Evolutionary conservation across 2,888 invertebrate genomes (phyloP).

Genomic region (Andrena haemorrhoa): DNA sequence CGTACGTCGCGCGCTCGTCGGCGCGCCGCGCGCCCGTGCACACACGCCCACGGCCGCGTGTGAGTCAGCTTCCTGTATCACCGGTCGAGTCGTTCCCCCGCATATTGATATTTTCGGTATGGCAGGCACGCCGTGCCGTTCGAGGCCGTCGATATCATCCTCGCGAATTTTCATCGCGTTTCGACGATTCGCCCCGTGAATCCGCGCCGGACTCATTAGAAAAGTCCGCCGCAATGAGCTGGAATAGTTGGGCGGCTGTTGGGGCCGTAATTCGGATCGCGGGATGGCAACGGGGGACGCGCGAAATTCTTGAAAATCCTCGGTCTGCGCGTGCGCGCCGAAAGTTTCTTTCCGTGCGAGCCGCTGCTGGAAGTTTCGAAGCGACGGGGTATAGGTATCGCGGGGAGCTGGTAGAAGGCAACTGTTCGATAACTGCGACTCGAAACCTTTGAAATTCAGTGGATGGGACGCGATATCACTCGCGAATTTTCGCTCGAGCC

Average conservation of each 20-base stretch:
- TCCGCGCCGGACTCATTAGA: too few species aligned
- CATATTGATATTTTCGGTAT: conserved; percentile 74
- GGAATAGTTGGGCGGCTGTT: not conserved
- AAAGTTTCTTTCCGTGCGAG: not conserved
- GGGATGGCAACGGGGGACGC: conserved; percentile 17
- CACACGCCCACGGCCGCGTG: conserved; percentile 40
- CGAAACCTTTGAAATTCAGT: too few species aligned
- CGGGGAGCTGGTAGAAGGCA: too few species aligned
- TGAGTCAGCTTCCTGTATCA: conserved; percentile 76
- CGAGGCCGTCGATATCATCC: not conserved
- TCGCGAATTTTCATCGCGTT: conserved; percentile 31
- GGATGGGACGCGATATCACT: not conserved
- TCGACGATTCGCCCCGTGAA: not conserved
- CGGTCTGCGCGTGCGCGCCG: conserved; percentile 14
- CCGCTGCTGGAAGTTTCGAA: not conserved
- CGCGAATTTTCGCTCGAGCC: conserved; percentile 40
- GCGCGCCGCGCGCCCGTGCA: conserved; percentile 17
- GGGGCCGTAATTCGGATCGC: not conserved
- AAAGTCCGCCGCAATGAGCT: not conserved
- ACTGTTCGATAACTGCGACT: too few species aligned
- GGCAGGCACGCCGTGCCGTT: conserved; percentile 28
- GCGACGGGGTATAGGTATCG: too few species aligned
- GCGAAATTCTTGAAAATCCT: conserved; percentile 16
- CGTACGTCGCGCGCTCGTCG: conserved; percentile 29
- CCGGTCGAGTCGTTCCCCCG: conserved; percentile 61